phyloP scores from a whole-genome alignment of 2,888 invertebrate species.

The Eupithecia vulgata region DNA sequence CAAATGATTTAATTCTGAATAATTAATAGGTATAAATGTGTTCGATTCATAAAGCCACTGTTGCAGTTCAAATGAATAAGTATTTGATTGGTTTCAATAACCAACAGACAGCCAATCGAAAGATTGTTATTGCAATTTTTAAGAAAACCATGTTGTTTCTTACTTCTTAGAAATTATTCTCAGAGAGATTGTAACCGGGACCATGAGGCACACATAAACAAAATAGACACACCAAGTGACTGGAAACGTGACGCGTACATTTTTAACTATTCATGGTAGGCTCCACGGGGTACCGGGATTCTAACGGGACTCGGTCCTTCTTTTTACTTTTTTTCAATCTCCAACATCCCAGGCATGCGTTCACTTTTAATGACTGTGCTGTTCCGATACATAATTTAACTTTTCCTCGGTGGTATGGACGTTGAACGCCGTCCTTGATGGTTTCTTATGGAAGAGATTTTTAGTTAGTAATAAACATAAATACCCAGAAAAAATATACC shows the following conservation, averaged over 20 bases:
- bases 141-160: not conserved
- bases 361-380: slow-evolving; percentile 75
- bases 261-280: slow-evolving; percentile 45
- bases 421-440: not conserved
- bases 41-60: too few species aligned
- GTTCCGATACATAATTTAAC: slow-evolving; percentile 44
- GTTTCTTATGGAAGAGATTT: not conserved
- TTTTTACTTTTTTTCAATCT: slow-evolving; percentile 73
- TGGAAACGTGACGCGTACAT: slow-evolving; percentile 42
- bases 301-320: slow-evolving; percentile 74
- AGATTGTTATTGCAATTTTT: too few species aligned
- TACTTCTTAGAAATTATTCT: not conserved
- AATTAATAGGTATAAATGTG: not conserved
- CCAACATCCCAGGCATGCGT: slow-evolving; percentile 67
- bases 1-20: not conserved
- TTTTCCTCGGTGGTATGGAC: slow-evolving; percentile 25
- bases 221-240: slow-evolving; percentile 27
- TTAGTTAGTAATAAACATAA: not conserved
- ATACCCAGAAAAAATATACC: too few species aligned
- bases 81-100: not conserved
- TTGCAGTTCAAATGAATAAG: not conserved
- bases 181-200: not conserved
- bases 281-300: slow-evolving; percentile 68
- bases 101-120: too few species aligned
- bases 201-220: slow-evolving; percentile 16